Evolutionary conservation across 2,797 vertebrate genomes (phyloP).

Genomic region (Sternarchorhynchus goeldii): DNA sequence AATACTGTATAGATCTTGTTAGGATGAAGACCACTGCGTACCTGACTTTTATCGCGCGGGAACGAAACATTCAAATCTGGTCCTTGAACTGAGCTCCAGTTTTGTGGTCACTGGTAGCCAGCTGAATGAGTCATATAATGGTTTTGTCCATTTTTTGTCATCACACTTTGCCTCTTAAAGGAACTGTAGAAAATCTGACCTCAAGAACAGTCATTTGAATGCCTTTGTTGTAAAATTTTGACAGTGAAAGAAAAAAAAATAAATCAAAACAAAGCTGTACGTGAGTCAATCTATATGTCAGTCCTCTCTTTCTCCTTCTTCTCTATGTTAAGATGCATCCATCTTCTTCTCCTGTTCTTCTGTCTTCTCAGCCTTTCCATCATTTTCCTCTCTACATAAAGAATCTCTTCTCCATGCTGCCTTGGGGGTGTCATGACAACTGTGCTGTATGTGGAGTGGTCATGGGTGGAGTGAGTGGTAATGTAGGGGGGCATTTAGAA

Average conservation of each 20-base stretch:
- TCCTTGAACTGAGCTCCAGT: too few species aligned
- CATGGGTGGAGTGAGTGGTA: too few species aligned
- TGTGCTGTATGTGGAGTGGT: slow-evolving; percentile 64
- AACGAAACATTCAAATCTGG: too few species aligned
- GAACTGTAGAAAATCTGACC: too few species aligned
- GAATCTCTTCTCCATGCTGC: slow-evolving; percentile 73
- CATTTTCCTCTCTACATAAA: slow-evolving; percentile 63
- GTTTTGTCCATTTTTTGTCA: too few species aligned
- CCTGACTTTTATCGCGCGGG: not conserved
- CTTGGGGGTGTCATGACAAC: slow-evolving; percentile 73
- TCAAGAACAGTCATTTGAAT: too few species aligned
- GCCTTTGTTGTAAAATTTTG: not conserved
- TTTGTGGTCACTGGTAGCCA: too few species aligned
- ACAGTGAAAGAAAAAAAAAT: slow-evolving; percentile 10
- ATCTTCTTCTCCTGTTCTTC: slow-evolving; percentile 40
- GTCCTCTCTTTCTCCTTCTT: not conserved
- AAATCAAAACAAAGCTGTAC: not conserved
- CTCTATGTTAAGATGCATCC: slow-evolving; percentile 9
- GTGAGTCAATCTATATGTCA: not conserved
- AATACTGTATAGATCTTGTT: not conserved
- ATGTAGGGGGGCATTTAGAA: too few species aligned
- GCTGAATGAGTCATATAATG: too few species aligned
- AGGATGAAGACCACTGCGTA: not conserved
- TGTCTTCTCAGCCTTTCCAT: not conserved
- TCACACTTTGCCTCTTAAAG: too few species aligned